Conservation (phyloP, 2,113 vertebrate species). For the Mesocricetus auratus region DNA sequence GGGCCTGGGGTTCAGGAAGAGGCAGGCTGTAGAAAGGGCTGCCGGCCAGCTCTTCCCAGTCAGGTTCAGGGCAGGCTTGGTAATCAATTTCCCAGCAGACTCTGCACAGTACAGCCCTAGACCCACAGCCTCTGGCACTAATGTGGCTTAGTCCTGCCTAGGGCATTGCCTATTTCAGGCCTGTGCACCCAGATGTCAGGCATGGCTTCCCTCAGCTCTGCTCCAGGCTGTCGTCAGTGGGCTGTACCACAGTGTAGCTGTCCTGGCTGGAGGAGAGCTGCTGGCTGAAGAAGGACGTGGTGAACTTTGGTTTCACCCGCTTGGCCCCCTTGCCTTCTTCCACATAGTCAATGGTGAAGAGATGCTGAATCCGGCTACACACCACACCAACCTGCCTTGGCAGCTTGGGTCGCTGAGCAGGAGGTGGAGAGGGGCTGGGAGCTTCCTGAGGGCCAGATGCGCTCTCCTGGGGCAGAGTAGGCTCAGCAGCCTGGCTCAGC, state of each 20-base stretch:
- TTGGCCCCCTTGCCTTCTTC: constrained; percentile 92
- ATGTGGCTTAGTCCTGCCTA: too few species aligned
- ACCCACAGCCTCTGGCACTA: neutral
- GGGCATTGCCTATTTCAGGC: too few species aligned
- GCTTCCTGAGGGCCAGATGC: too few species aligned
- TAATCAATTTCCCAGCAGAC: neutral
- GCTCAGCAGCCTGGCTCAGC: too few species aligned
- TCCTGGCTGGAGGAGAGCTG: constrained; percentile 85
- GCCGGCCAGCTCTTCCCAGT: neutral
- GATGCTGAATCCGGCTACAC: too few species aligned
- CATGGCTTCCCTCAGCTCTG: constrained; percentile 86
- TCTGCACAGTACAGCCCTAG: too few species aligned
- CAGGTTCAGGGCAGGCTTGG: fast-evolving
- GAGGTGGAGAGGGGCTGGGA: too few species aligned
- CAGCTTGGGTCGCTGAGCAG: too few species aligned
- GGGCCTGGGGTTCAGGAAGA: neutral
- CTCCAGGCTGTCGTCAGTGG: constrained; percentile 87
- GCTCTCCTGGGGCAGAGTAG: too few species aligned
- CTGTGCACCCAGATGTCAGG: fast-evolving
- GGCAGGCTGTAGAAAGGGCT: neutral
- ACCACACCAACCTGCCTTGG: too few species aligned
- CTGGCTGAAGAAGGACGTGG: constrained; percentile 92
- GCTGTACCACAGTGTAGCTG: constrained; percentile 90
- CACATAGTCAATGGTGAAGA: too few species aligned
- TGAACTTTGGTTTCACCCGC: constrained; percentile 93